These are phyloP conservation scores for Hirudo medicinalis DNA, from an alignment of 1,140 invertebrate species.

Conservation along the genomic window DNA sequence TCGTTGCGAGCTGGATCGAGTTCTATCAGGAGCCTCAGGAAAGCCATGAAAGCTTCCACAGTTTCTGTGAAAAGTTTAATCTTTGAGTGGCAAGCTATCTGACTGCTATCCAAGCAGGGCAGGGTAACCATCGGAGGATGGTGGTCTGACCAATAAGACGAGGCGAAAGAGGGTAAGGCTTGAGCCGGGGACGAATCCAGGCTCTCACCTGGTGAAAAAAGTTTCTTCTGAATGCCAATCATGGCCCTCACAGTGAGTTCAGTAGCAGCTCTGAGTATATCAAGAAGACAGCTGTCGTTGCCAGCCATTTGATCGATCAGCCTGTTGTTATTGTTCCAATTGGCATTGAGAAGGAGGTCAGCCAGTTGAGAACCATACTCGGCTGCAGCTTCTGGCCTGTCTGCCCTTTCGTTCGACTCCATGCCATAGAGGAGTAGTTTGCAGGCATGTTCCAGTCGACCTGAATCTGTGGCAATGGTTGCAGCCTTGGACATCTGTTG, in stretches of 20 bases:
- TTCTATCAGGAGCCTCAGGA: not conserved
- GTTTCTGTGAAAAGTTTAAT: not conserved
- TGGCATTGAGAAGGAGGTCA: not conserved
- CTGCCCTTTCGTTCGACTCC: not conserved
- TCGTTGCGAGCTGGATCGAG: not conserved
- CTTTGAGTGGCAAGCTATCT: not conserved
- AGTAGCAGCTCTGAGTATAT: not conserved
- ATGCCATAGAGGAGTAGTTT: not conserved
- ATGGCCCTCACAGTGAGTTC: not conserved
- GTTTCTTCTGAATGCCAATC: constrained; percentile 3
- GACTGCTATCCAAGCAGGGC: not conserved
- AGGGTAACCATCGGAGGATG: too few species aligned
- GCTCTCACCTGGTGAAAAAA: not conserved
- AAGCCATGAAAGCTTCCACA: constrained; percentile 6
- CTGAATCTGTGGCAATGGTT: not conserved
- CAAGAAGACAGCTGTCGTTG: not conserved
- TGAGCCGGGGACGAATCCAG: too few species aligned
- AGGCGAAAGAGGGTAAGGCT: too few species aligned
- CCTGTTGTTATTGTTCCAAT: not conserved
- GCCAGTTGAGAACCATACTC: not conserved
- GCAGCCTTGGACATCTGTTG: not conserved
- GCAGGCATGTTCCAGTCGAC: not conserved
- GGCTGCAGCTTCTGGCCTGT: not conserved
- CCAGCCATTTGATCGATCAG: not conserved
- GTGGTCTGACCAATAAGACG: too few species aligned